Evolutionary conservation across 2,797 vertebrate species (phyloP).

Genomic region (Chromis chromis): DNA sequence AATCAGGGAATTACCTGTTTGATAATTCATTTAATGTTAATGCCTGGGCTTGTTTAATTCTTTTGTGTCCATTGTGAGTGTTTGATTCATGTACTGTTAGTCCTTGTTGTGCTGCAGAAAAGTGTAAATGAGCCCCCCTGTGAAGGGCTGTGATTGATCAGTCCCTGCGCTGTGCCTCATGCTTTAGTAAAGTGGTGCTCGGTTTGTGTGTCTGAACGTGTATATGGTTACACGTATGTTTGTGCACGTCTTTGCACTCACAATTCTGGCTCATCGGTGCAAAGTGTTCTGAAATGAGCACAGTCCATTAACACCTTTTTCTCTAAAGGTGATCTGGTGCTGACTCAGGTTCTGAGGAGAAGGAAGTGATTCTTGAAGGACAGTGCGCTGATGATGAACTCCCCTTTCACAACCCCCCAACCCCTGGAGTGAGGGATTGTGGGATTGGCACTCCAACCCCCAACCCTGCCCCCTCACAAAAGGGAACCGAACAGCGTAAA

Average conservation of each 20-base stretch:
- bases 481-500: slow-evolving; percentile 45
- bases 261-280: slow-evolving; percentile 27
- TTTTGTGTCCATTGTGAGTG: slow-evolving; percentile 41
- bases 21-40: slow-evolving; percentile 39
- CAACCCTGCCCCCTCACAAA: slow-evolving; percentile 52
- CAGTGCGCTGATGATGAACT: slow-evolving; percentile 43
- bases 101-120: slow-evolving; percentile 38
- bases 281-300: slow-evolving; percentile 67
- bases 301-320: slow-evolving; percentile 67
- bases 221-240: slow-evolving; percentile 12
- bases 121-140: slow-evolving; percentile 13
- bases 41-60: slow-evolving; percentile 14
- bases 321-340: slow-evolving; percentile 64
- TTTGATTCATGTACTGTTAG: slow-evolving; percentile 46
- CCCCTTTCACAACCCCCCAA: slow-evolving; percentile 24
- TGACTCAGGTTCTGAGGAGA: slow-evolving; percentile 71
- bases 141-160: slow-evolving; percentile 54
- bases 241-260: slow-evolving; percentile 17
- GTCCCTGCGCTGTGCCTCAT: slow-evolving; percentile 1
- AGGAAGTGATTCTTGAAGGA: slow-evolving; percentile 70
- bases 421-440: slow-evolving; percentile 63
- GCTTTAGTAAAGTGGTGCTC: slow-evolving; percentile 33
- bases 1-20: slow-evolving; percentile 44
- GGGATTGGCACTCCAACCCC: slow-evolving; percentile 55
- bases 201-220: slow-evolving; percentile 19